These are phyloP conservation scores for Anoura caudifer DNA, from an alignment of 2,113 vertebrate genomes.

Conservation along the genomic window DNA sequence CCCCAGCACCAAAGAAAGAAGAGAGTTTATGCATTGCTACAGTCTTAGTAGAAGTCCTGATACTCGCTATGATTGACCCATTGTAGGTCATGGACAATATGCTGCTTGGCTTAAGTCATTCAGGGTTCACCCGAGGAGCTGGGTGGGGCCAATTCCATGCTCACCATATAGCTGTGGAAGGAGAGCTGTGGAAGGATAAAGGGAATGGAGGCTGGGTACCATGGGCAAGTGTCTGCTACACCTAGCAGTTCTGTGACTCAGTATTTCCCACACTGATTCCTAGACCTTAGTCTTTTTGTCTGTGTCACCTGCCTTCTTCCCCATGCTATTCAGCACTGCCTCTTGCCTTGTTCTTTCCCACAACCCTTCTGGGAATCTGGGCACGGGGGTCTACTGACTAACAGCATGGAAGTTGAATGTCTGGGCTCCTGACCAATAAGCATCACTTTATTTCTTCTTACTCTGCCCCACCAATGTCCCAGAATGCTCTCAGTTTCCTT, in stretches of 20 bases:
- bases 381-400: neutral
- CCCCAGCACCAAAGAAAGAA: neutral
- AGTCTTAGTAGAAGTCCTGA: neutral
- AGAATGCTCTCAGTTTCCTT: neutral
- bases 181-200: neutral
- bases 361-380: neutral
- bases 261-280: neutral
- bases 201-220: neutral
- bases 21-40: too few relatives aligned
- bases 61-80: neutral
- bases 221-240: neutral
- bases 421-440: neutral
- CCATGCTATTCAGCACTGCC: neutral
- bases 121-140: neutral
- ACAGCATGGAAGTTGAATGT: neutral
- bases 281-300: neutral
- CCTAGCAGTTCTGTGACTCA: neutral
- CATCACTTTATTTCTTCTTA: neutral
- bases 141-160: neutral
- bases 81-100: neutral
- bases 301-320: neutral
- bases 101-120: neutral
- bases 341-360: neutral
- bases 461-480: neutral
- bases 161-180: neutral